Evolutionary conservation across 2,113 vertebrate species (phyloP).

Genomic region (Limnothrissa miodon): DNA sequence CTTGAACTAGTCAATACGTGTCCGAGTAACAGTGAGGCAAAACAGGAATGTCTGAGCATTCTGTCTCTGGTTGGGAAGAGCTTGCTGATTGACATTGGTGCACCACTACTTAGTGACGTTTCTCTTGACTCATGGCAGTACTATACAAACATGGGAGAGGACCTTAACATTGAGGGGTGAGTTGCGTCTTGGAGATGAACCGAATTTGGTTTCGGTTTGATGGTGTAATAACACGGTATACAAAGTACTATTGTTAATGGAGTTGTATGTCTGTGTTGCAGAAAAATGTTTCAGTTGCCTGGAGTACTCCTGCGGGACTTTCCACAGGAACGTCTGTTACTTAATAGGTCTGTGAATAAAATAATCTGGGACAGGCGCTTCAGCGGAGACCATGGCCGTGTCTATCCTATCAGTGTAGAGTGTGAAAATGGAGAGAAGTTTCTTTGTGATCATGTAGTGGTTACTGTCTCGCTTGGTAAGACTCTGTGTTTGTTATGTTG

Average conservation of each 20-base stretch:
- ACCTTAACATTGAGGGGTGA: slow-evolving; percentile 46
- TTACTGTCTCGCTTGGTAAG: slow-evolving; percentile 56
- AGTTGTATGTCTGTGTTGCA: slow-evolving; percentile 21
- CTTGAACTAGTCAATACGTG: slow-evolving; percentile 12
- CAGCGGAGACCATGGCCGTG: neutral
- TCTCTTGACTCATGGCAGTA: slow-evolving; percentile 47
- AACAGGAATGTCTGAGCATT: slow-evolving; percentile 20
- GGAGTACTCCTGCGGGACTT: slow-evolving; percentile 39
- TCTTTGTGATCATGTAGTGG: slow-evolving; percentile 53
- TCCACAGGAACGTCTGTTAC: slow-evolving; percentile 42
- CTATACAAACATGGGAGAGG: slow-evolving; percentile 41
- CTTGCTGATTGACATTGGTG: slow-evolving; percentile 34
- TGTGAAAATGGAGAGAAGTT: slow-evolving; percentile 47
- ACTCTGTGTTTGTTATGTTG: neutral
- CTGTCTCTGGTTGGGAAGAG: slow-evolving; percentile 48
- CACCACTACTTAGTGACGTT: slow-evolving; percentile 38
- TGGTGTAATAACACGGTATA: neutral
- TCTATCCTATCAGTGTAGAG: slow-evolving; percentile 48
- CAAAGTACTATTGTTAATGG: neutral
- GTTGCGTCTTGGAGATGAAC: neutral
- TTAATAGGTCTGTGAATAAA: slow-evolving; percentile 40
- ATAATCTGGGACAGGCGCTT: slow-evolving; percentile 53
- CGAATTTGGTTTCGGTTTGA: neutral
- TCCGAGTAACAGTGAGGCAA: slow-evolving; percentile 7
- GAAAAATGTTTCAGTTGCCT: slow-evolving; percentile 47